These are phyloP conservation scores for Florisuga fusca DNA, from an alignment of 2,797 vertebrate species.

Conservation along the genomic window DNA sequence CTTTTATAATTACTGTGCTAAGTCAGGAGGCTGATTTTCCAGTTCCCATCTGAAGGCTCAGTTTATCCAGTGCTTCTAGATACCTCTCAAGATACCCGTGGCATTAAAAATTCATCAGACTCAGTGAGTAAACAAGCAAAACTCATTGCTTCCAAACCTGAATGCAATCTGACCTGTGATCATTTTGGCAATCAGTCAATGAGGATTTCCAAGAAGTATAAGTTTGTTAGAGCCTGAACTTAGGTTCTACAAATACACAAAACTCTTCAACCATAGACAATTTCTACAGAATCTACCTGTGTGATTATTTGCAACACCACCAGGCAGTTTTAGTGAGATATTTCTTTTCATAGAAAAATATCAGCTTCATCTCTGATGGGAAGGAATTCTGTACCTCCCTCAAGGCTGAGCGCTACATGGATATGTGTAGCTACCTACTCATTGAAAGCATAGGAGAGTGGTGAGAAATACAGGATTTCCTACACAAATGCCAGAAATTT, in stretches of 20 bases:
- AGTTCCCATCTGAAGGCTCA: neutral
- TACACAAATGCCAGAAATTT: neutral
- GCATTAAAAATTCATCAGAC: neutral
- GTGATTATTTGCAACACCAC: neutral
- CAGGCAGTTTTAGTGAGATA: neutral
- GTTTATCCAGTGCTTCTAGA: neutral
- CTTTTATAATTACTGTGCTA: neutral
- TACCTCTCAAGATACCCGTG: neutral
- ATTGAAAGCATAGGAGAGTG: neutral
- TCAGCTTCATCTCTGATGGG: neutral
- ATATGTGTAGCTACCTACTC: neutral
- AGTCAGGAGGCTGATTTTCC: neutral
- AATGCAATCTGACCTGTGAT: neutral
- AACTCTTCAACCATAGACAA: neutral
- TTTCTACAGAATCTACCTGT: neutral
- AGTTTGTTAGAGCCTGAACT: neutral
- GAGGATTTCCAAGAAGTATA: neutral
- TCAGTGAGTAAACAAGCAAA: neutral
- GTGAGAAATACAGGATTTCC: neutral
- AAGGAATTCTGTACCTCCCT: neutral
- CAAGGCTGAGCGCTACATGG: neutral
- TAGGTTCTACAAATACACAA: neutral
- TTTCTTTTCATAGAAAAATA: neutral
- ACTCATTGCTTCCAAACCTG: neutral
- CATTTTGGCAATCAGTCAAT: neutral